Percentiles rank a stretch among this genome's conserved stretches.
Conservation (phyloP, 2,888 invertebrate species). For the Drosophila borborema region DNA sequence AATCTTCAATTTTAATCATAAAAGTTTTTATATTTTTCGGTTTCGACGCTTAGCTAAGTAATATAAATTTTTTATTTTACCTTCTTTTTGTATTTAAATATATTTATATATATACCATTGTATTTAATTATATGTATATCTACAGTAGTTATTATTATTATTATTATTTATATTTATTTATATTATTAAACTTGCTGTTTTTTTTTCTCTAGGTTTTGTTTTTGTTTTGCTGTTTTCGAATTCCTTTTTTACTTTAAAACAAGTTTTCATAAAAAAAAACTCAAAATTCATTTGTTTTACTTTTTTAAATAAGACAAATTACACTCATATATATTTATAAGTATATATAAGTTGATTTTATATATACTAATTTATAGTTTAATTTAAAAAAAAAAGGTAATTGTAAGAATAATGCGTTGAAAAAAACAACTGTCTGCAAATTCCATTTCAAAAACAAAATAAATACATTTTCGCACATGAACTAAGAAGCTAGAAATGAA, state of each 20-base stretch:
- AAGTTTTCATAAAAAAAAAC: slow-evolving; percentile 51
- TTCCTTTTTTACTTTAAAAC: slow-evolving; percentile 43
- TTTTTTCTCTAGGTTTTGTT: slow-evolving; percentile 38
- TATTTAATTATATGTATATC: slow-evolving; percentile 64
- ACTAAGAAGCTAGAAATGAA: slow-evolving; percentile 54
- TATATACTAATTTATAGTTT: slow-evolving; percentile 33
- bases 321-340: slow-evolving; percentile 28
- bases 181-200: slow-evolving; percentile 61
- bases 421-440: slow-evolving; percentile 55
- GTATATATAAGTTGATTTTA: slow-evolving; percentile 25
- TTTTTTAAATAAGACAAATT: slow-evolving; percentile 61
- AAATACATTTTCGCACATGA: slow-evolving; percentile 54
- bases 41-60: slow-evolving; percentile 76
- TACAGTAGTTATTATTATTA: slow-evolving; percentile 53
- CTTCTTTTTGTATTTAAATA: slow-evolving; percentile 62
- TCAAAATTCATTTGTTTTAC: slow-evolving; percentile 50
- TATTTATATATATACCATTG: slow-evolving; percentile 54
- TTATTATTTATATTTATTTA: slow-evolving; percentile 53
- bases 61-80: slow-evolving; percentile 72
- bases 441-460: slow-evolving; percentile 56
- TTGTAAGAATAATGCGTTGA: slow-evolving; percentile 49
- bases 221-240: slow-evolving; percentile 35
- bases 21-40: slow-evolving; percentile 79
- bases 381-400: slow-evolving; percentile 28
- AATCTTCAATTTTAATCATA: slow-evolving; percentile 64